Evolutionary conservation across 2,797 vertebrate genomes (phyloP).

Genomic region (Salmo trutta): DNA sequence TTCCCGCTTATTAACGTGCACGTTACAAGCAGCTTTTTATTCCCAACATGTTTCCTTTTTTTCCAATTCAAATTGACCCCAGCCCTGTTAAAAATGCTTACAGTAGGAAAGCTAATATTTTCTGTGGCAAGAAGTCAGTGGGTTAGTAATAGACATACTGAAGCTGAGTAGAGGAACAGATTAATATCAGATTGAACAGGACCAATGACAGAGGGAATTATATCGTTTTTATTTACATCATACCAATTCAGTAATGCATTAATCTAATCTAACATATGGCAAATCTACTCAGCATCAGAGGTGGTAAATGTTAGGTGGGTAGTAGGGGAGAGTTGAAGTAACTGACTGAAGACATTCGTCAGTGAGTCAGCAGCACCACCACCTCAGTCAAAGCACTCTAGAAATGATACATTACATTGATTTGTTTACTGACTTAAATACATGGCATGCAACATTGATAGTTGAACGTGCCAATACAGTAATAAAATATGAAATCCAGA

Average conservation of each 20-base stretch:
- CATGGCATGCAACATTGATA: not conserved
- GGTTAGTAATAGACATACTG: not conserved
- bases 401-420: conserved; percentile 13
- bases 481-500: not conserved
- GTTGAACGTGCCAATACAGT: not conserved
- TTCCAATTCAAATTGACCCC: too few relatives aligned
- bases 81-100: not conserved
- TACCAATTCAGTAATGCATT: not conserved
- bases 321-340: not conserved
- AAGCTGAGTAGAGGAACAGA: not conserved
- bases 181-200: not conserved
- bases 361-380: not conserved
- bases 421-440: not conserved
- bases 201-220: not conserved
- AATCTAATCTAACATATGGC: not conserved
- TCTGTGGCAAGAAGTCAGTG: not conserved
- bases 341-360: not conserved
- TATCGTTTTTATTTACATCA: not conserved
- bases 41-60: too few relatives aligned
- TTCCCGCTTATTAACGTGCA: too few relatives aligned
- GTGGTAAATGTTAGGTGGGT: not conserved
- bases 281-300: not conserved
- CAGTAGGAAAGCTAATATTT: not conserved
- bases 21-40: too few relatives aligned
- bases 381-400: conserved; percentile 3